Conservation (phyloP, 1,140 invertebrate species). For the Vanessa tameamea region DNA sequence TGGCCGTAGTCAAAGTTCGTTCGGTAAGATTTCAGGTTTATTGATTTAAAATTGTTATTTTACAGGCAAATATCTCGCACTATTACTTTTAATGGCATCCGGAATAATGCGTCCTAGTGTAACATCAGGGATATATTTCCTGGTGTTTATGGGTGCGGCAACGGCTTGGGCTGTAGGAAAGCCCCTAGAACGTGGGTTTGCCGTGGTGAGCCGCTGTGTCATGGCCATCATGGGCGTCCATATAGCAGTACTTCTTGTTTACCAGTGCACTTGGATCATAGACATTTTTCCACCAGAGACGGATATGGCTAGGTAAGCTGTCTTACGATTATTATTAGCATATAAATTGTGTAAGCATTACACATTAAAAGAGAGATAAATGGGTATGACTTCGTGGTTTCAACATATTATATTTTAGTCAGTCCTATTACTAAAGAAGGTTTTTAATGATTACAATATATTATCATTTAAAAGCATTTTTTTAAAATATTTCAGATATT, state of each 20-base stretch:
- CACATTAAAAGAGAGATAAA: background rate
- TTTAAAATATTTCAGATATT: slow-evolving; percentile 82
- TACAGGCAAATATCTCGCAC: slow-evolving; percentile 86
- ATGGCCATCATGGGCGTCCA: slow-evolving; percentile 89
- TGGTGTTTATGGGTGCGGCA: slow-evolving; percentile 90
- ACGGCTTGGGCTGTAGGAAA: slow-evolving; percentile 94
- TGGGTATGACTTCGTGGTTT: no score
- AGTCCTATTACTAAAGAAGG: no score
- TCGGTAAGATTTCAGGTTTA: no score
- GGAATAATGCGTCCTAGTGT: slow-evolving; percentile 90
- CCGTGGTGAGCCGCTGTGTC: slow-evolving; percentile 85
- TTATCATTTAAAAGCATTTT: no score
- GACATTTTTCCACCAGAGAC: slow-evolving; percentile 85
- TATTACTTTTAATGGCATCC: slow-evolving; percentile 88
- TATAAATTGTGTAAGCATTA: no score
- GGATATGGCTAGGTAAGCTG: slow-evolving; percentile 83
- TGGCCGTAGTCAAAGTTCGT: no score
- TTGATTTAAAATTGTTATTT: slow-evolving; percentile 23
- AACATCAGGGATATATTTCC: slow-evolving; percentile 91
- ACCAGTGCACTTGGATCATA: slow-evolving; percentile 93
- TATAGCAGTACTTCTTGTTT: slow-evolving; percentile 88
- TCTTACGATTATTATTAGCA: background rate
- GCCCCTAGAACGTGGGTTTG: slow-evolving; percentile 87
- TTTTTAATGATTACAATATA: no score
- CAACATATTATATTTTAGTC: no score